phyloP scores from a whole-genome alignment of 2,113 vertebrate species.

The Scomber colias region DNA sequence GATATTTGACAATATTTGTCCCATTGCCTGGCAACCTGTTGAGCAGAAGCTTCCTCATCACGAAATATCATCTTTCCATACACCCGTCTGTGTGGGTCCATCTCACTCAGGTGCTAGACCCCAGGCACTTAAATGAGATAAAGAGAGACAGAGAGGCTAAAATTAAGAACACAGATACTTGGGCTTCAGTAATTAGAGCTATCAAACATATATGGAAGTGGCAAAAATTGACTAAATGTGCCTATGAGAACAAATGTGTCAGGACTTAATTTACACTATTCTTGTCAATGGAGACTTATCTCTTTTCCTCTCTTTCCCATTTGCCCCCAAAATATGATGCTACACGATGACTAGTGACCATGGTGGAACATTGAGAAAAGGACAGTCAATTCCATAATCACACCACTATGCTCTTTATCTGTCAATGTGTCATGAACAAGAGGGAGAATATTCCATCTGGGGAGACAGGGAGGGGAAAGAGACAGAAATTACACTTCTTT shows the following conservation, averaged over 20 bases:
- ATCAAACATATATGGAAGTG: conserved; percentile 32
- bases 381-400: conserved; percentile 37
- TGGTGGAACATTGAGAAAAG: conserved; percentile 27
- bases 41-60: conserved; percentile 30
- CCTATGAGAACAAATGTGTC: conserved; percentile 40
- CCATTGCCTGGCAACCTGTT: conserved; percentile 51
- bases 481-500: conserved; percentile 38
- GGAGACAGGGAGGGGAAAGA: conserved; percentile 15
- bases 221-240: conserved; percentile 38
- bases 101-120: conserved; percentile 28
- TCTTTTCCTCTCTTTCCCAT: conserved; percentile 21
- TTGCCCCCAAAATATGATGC: conserved; percentile 7
- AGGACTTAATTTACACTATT: conserved; percentile 47
- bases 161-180: conserved; percentile 50
- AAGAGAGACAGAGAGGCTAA: conserved; percentile 34
- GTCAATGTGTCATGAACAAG: conserved; percentile 42
- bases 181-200: conserved; percentile 37
- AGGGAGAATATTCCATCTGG: conserved; percentile 40
- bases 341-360: conserved; percentile 55
- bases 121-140: conserved; percentile 28
- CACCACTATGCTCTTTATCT: conserved; percentile 47
- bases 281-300: conserved; percentile 27
- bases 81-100: conserved; percentile 8
- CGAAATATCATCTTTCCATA: conserved; percentile 35
- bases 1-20: conserved; percentile 3